Conservation (phyloP, 2,888 invertebrate genomes). For the Drosophila diplacantha region DNA sequence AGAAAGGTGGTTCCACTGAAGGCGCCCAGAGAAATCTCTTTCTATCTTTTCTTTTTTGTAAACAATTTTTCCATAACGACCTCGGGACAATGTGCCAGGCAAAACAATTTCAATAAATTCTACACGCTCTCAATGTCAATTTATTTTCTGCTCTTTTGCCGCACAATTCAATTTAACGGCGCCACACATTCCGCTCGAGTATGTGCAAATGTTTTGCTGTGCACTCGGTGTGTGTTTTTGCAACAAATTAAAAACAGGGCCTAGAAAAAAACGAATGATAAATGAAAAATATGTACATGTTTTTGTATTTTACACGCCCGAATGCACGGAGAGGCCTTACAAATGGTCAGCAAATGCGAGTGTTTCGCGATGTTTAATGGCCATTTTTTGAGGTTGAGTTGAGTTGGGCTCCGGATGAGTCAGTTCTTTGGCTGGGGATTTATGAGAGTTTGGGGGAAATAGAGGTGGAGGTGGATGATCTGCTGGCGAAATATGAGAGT, state of each 20-base stretch:
- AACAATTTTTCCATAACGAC: constrained; percentile 35
- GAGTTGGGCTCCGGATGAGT: constrained; percentile 25
- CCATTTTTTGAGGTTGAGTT: constrained; percentile 12
- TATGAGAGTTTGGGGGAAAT: background rate
- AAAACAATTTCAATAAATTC: constrained; percentile 69
- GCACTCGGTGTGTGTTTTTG: constrained; percentile 40
- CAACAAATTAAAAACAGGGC: constrained; percentile 52
- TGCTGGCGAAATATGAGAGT: background rate
- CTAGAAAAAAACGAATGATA: constrained; percentile 36
- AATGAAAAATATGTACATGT: constrained; percentile 48
- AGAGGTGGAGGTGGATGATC: constrained; percentile 6
- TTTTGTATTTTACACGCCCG: constrained; percentile 45
- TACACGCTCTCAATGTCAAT: constrained; percentile 62
- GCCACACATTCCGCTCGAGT: constrained; percentile 33
- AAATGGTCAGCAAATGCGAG: constrained; percentile 32
- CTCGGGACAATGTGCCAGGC: constrained; percentile 55
- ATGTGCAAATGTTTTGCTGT: constrained; percentile 25
- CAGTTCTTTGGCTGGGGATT: constrained; percentile 7
- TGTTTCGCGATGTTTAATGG: constrained; percentile 20
- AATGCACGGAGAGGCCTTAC: constrained; percentile 42
- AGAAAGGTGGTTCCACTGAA: constrained; percentile 51
- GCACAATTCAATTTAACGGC: constrained; percentile 65
- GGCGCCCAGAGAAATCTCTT: constrained; percentile 23
- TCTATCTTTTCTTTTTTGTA: background rate
- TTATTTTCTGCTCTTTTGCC: constrained; percentile 59